These are phyloP conservation scores for Eueremaeus valkanovi DNA, from an alignment of 2,888 invertebrate species.

Conservation along the genomic window DNA sequence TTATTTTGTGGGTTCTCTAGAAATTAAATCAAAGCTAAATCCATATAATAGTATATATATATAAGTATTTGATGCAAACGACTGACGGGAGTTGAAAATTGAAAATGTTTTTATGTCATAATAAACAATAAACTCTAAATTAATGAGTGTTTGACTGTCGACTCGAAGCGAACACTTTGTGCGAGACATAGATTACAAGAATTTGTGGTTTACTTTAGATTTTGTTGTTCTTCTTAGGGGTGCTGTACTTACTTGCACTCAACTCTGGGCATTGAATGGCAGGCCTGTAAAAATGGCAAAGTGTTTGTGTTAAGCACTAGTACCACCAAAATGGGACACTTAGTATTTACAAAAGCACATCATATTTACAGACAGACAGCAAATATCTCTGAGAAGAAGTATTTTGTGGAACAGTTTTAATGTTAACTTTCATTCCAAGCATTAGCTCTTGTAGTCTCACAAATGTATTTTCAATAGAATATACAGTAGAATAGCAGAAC, in stretches of 20 bases:
- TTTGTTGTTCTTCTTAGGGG: constrained; percentile 6
- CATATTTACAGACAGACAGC: constrained; percentile 35
- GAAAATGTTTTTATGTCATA: no score
- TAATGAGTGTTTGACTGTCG: neutral
- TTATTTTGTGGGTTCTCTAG: no score
- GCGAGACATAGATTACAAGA: neutral
- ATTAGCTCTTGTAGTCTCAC: neutral
- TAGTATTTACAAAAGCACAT: constrained; percentile 33
- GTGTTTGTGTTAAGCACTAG: constrained; percentile 22
- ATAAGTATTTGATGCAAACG: no score
- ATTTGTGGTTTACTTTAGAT: neutral
- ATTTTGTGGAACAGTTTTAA: constrained; percentile 23
- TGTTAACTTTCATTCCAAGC: constrained; percentile 29
- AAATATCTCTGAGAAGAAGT: constrained; percentile 25
- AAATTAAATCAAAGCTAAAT: no score
- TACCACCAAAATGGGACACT: constrained; percentile 32
- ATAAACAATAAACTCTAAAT: no score
- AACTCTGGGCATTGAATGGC: constrained; percentile 32
- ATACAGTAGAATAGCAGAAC: neutral
- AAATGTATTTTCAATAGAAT: constrained; percentile 11
- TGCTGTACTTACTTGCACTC: no score
- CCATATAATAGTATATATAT: no score
- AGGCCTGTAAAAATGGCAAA: constrained; percentile 21
- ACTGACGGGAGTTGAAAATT: no score
- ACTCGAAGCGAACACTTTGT: neutral